Evolutionary conservation across 2,888 invertebrate species (phyloP), one percentile per base, ranked within the genome.

Genomic region (Cosmorhoe ocellata): DNA sequence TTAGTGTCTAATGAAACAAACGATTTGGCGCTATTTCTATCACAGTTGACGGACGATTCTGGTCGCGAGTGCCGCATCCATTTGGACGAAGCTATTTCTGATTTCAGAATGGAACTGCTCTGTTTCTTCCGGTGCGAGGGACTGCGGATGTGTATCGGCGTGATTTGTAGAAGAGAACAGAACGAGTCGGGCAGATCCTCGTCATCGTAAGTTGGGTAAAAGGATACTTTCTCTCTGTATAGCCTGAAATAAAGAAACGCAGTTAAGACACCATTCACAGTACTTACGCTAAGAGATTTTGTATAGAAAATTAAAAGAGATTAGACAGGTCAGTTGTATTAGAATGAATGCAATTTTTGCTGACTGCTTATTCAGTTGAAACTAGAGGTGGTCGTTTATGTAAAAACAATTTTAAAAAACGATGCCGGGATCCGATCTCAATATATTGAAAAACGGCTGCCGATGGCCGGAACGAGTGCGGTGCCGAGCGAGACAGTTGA

Each of bases 11-110:
- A 69, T 18, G 89, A 90, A 54, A 84, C 82, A 62, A 84, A 88
- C 26, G 89, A 89, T 61, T 89, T 90, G 55, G 90, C 90, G 74
- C 90, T 90, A 67, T 82, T 85, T 61, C 90, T 81, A 64, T 83
- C 88, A 72, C 75, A 81, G 66, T 84, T 81, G 2, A 79, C 57
- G 1, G 89, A 83, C 0, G 89, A 89, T 43, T 90, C 90, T 0
- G 90, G 88, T 52, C 88, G 74, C 0, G 76, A 73, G 36, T 72
- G 77, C 43, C 80, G 76, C 84, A 88, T 86, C 91, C 91, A 91
- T n/a, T 78, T 70, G 0, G 90, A 91, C 0, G 90, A 91, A 1
- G 86, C 86, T 10, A 90, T 63, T 45, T 91, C 91, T 1, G 91
- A 91, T 66, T 82, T 79, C 9, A 91, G 56, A 43, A 90, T 81